Evolutionary conservation across 2,888 invertebrate species (phyloP).

Genomic region (Eilema depressum): DNA sequence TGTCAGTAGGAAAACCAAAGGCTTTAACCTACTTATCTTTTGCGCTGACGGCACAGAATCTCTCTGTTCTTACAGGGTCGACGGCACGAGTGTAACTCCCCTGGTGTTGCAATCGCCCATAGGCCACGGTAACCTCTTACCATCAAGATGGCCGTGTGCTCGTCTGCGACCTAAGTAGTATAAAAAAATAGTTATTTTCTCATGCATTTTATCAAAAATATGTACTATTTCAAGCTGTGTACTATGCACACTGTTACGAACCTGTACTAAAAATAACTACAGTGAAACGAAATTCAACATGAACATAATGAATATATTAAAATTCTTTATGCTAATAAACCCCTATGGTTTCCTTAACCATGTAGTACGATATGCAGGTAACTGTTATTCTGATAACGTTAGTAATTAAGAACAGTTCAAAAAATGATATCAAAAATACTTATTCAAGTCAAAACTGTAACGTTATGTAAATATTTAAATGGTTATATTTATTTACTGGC

Average conservation of each 20-base stretch:
- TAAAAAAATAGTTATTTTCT: too few species aligned
- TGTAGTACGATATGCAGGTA: constrained; percentile 9
- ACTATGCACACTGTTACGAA: constrained; percentile 5
- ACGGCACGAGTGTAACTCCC: too few species aligned
- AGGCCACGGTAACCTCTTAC: too few species aligned
- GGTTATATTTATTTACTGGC: not conserved
- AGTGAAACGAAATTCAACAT: constrained; percentile 1
- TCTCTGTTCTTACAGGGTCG: too few species aligned
- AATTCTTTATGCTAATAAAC: constrained; percentile 16
- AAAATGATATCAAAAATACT: constrained; percentile 1
- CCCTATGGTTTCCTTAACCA: constrained; percentile 7
- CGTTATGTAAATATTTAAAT: constrained; percentile 3
- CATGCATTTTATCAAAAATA: too few species aligned
- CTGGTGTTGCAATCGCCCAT: too few species aligned
- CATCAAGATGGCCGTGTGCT: too few species aligned
- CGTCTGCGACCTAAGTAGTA: too few species aligned
- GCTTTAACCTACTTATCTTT: too few species aligned
- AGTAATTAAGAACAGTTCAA: constrained; percentile 6
- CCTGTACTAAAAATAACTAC: constrained; percentile 2
- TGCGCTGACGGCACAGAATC: too few species aligned
- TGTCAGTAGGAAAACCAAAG: too few species aligned
- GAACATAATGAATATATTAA: constrained; percentile 4
- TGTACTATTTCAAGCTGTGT: not conserved
- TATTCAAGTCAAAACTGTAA: not conserved
- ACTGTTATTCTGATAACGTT: constrained; percentile 10